Conservation (phyloP, 2,113 vertebrate species). For the Ondatra zibethicus region DNA sequence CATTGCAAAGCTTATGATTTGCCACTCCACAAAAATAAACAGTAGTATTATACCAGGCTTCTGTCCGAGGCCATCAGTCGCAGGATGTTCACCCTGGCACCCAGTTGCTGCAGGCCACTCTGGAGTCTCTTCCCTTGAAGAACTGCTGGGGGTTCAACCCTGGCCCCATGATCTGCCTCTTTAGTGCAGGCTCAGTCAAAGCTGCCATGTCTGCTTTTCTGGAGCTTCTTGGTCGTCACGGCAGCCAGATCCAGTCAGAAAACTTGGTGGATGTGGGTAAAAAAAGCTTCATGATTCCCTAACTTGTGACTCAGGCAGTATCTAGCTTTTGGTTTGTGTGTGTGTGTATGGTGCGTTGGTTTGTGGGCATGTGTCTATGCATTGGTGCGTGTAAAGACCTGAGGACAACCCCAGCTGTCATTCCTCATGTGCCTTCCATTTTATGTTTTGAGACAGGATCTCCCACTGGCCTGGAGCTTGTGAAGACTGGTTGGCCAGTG, state of each 20-base stretch:
- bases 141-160: slow-evolving; percentile 32
- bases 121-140: slow-evolving; percentile 7
- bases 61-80: slow-evolving; percentile 92
- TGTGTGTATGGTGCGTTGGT: not conserved
- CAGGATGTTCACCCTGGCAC: slow-evolving; percentile 93
- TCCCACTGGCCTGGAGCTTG: not conserved
- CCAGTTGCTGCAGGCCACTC: slow-evolving; percentile 80
- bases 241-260: slow-evolving; percentile 37
- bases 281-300: not conserved
- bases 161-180: not conserved
- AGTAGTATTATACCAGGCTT: slow-evolving; percentile 94
- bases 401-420: not conserved
- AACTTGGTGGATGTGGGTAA: slow-evolving; percentile 75
- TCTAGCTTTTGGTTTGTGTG: not conserved
- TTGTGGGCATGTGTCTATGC: not conserved
- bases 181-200: slow-evolving; percentile 41
- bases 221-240: slow-evolving; percentile 38
- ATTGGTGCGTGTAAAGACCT: not conserved
- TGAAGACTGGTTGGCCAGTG: not conserved
- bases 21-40: slow-evolving; percentile 95
- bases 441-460: not conserved
- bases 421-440: not conserved
- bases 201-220: not conserved
- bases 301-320: slow-evolving; percentile 44
- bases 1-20: slow-evolving; percentile 96